Percentiles rank a stretch among this genome's conserved stretches.
phyloP scores from a whole-genome alignment of 30 jellyfish, hydroid and myxozoan genomes.

The Hydractinia symbiolongicarpus region DNA sequence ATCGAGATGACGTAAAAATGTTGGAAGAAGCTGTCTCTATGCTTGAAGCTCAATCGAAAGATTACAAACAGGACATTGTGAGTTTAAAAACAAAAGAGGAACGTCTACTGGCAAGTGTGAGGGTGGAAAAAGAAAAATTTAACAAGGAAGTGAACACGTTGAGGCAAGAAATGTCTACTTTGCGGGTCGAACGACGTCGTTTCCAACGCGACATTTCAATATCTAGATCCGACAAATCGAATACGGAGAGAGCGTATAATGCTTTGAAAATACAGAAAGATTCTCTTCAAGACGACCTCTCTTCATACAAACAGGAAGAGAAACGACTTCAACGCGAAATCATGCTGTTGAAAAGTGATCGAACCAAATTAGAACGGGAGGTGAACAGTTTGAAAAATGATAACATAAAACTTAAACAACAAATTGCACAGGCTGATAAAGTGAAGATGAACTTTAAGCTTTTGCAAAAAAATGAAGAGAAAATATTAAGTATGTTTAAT shows the following conservation, averaged over 20 bases:
- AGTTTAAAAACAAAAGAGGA: conserved; percentile 73
- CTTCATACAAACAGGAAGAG: conserved; percentile 83
- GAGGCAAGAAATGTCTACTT: conserved; percentile 87
- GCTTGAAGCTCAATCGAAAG: conserved; percentile 83
- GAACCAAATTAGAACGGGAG: conserved; percentile 83
- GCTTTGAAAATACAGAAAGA: conserved; percentile 94
- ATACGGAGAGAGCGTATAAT: conserved; percentile 94
- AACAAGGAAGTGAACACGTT: conserved; percentile 69
- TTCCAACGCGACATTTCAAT: conserved; percentile 93
- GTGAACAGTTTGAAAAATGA: conserved; percentile 81
- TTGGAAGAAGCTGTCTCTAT: conserved; percentile 92
- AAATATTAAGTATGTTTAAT: conserved; percentile 52
- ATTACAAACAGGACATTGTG: conserved; percentile 70
- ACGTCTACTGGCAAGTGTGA: conserved; percentile 57
- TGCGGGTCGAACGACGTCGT: conserved; percentile 93
- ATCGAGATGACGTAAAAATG: conserved; percentile 96
- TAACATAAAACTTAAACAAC: conserved; percentile 76
- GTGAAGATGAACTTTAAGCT: conserved; percentile 63
- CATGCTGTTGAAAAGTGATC: conserved; percentile 69
- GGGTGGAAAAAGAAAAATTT: conserved; percentile 86
- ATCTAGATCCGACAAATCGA: conserved; percentile 87
- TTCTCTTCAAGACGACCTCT: conserved; percentile 74
- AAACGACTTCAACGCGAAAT: conserved; percentile 81
- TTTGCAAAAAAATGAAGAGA: conserved; percentile 90
- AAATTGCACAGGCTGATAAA: conserved; percentile 78